Evolutionary conservation across 2,113 vertebrate genomes (phyloP).

Genomic region (Rhynchomys soricoides): DNA sequence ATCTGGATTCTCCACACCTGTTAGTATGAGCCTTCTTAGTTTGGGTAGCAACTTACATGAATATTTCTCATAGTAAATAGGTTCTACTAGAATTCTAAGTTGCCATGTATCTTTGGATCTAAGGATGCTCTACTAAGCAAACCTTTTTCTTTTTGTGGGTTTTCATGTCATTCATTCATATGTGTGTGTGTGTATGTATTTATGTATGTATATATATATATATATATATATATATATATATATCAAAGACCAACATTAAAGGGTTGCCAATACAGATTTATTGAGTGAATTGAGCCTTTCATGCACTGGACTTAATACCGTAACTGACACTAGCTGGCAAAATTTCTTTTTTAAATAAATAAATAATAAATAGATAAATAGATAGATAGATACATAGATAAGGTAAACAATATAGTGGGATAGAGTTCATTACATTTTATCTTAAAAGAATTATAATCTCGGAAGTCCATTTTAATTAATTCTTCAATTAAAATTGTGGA

Average conservation of each 20-base stretch:
- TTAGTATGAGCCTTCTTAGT: background rate
- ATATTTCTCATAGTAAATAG: background rate
- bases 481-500: constrained; percentile 72
- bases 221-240: background rate
- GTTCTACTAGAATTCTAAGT: background rate
- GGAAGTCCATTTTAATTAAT: constrained; percentile 57
- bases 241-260: constrained; percentile 10
- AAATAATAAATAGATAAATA: no score
- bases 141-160: background rate
- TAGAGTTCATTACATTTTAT: constrained; percentile 46
- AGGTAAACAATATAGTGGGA: constrained; percentile 57
- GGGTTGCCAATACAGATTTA: constrained; percentile 34
- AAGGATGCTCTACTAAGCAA: background rate
- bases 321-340: constrained; percentile 26
- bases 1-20: background rate
- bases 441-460: constrained; percentile 62
- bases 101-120: constrained; percentile 26
- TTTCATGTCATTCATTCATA: background rate
- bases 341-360: no score
- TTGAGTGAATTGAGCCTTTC: constrained; percentile 49
- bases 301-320: constrained; percentile 30
- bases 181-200: no score
- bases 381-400: background rate
- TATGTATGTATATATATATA: no score
- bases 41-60: background rate